Conservation (phyloP, 2,888 invertebrate species). For the Ormyrus thymus region DNA sequence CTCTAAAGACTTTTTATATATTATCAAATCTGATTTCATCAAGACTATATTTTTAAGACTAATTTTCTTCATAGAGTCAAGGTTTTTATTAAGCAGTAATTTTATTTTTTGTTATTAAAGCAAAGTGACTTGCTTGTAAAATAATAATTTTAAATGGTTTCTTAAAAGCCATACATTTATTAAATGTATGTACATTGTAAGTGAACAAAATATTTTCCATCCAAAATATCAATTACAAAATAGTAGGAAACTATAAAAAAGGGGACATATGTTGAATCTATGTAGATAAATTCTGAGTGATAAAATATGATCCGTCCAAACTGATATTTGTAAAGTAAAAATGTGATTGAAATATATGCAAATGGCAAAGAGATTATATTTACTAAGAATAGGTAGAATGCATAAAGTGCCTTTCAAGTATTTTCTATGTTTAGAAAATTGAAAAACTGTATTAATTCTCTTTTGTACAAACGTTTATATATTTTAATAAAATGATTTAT, state of each 20-base stretch:
- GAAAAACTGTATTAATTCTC: constrained; percentile 49
- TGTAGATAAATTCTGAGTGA: constrained; percentile 35
- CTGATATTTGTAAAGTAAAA: constrained; percentile 53
- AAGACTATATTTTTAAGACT: neutral
- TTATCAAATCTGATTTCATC: no score
- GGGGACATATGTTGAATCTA: constrained; percentile 8
- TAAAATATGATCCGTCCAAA: constrained; percentile 63
- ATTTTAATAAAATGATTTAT: constrained; percentile 58
- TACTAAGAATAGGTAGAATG: constrained; percentile 45
- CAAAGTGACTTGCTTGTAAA: neutral
- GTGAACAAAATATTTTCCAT: constrained; percentile 60
- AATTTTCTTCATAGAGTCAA: neutral
- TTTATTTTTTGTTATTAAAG: neutral
- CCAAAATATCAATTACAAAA: constrained; percentile 60
- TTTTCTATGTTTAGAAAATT: constrained; percentile 52
- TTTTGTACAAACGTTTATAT: constrained; percentile 57
- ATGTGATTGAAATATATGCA: constrained; percentile 59
- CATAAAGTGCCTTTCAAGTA: constrained; percentile 58
- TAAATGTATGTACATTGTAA: neutral
- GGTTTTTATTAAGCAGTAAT: neutral
- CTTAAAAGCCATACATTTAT: constrained; percentile 17
- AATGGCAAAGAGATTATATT: constrained; percentile 58
- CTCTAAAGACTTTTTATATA: no score
- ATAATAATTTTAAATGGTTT: constrained; percentile 16
- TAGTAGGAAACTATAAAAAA: constrained; percentile 15